Base-by-base conservation (phyloP, 2,888 invertebrate species). In the Caenorhabditis wallacei region DNA sequence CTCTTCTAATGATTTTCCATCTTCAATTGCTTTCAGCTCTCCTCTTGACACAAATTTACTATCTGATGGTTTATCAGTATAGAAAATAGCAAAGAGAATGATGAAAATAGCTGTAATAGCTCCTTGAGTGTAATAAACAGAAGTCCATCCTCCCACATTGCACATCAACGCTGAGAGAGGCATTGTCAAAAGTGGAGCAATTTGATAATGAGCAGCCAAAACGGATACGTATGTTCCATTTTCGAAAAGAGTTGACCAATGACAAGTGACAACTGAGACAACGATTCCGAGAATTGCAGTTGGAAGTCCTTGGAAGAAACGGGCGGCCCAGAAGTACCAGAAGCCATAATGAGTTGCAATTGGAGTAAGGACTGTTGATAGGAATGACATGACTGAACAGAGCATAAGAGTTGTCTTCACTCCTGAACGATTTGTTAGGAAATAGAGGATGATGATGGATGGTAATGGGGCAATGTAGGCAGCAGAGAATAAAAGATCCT, bases 171-270 rank as follows among this genome's bases (percentile, higher is more conserved):
- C 87, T 0, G 84, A 75, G 11, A 87, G 46, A 5, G 87, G 87
- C 87, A 87, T 87, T 0, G 87, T 87, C n/a, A 85, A 53, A 1
- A 82, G 66, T 40, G 82, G 83, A n/a, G 84, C 85, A 43, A 84
- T 57, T 72, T 85, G 85, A 63, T 81, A 82, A 53, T 87, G 81
- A 43, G 84, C 84, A 2, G 85, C 82, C 24, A 87, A 72, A 35
- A 85, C 61, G 11, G 85, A 82, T 16, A 87, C 84, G 35, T 78
- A 87, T 22, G 83, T 80, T n/a, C 85, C 87, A 30, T 82, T 85
- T 22, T 80, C 84, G 22, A 54, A 54, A 1, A 85, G 56, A 0
- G 87, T 87, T 11, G 87, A 85, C 85, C 85, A 87, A 54, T 85
- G 84, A 5, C 72, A 70, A 16, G 84, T 84, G 8, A 84, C 76